These are phyloP conservation scores for Alligator mississippiensis DNA, from an alignment of 2,113 vertebrate species.

Conservation along the genomic window DNA sequence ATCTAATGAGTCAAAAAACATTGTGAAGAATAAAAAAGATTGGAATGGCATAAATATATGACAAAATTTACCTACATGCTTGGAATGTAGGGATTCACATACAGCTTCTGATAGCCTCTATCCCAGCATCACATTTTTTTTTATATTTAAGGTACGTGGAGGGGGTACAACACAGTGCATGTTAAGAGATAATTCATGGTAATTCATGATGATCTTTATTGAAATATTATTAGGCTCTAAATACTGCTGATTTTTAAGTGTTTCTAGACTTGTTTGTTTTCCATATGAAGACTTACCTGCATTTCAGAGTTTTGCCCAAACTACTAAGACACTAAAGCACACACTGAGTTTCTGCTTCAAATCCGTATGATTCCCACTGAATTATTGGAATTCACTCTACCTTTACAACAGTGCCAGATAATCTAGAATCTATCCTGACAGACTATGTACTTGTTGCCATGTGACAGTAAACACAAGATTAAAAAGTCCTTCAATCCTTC, in stretches of 20 bases:
- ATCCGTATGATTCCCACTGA: not conserved
- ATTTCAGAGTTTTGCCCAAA: not conserved
- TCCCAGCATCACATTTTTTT: not conserved
- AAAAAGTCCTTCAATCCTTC: not conserved
- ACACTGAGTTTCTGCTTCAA: not conserved
- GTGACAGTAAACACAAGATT: too few relatives aligned
- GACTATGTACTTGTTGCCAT: too few relatives aligned
- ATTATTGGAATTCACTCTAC: not conserved
- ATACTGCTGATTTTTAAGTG: not conserved
- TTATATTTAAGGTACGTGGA: not conserved
- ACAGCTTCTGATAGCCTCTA: not conserved
- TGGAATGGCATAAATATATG: not conserved
- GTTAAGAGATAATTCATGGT: not conserved
- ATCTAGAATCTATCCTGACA: not conserved
- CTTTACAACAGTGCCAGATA: not conserved
- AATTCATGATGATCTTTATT: not conserved
- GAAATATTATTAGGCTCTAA: not conserved
- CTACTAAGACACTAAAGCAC: not conserved
- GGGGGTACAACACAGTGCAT: not conserved
- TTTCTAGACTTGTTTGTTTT: slow-evolving; percentile 1
- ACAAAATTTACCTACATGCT: not conserved
- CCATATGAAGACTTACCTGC: not conserved
- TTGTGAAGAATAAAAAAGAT: not conserved
- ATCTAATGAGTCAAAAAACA: not conserved
- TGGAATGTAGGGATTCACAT: not conserved